Conservation (phyloP, 2,113 vertebrate genomes). For the Caracal caracal region DNA sequence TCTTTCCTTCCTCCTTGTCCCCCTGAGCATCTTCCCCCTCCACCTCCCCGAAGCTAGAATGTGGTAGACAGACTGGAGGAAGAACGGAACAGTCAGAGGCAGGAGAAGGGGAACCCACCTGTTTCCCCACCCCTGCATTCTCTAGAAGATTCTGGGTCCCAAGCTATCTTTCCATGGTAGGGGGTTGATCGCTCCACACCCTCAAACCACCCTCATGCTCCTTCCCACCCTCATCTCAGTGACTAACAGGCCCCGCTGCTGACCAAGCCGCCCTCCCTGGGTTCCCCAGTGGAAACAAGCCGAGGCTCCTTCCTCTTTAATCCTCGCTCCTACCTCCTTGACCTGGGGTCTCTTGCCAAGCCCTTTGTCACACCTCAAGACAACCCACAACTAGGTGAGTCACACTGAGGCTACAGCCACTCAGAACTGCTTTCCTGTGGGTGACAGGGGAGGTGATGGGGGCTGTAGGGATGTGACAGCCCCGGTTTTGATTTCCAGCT, state of each 20-base stretch:
- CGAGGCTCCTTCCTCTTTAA: slow-evolving; percentile 11
- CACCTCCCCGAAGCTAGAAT: not conserved
- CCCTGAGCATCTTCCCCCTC: not conserved
- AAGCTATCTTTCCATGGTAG: not conserved
- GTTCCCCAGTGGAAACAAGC: slow-evolving; percentile 28
- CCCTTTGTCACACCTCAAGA: not conserved
- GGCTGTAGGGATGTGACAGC: not conserved
- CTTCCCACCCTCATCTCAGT: not conserved
- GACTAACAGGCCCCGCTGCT: slow-evolving; percentile 28
- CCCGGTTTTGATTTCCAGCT: not conserved
- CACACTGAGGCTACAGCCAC: not conserved
- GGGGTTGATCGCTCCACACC: not conserved
- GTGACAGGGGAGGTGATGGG: not conserved
- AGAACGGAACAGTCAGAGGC: not conserved
- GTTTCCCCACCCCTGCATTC: not conserved
- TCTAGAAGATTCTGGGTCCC: not conserved
- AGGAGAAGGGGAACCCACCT: not conserved
- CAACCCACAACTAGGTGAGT: not conserved
- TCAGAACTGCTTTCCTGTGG: not conserved
- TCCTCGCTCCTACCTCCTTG: not conserved
- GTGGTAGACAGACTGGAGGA: slow-evolving; percentile 6
- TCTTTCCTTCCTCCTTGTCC: not conserved
- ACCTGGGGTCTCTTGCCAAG: not conserved
- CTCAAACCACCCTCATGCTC: not conserved
- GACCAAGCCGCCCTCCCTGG: not conserved